These are phyloP conservation scores for Theristus sp. DNA, from an alignment of 2,888 invertebrate genomes.

Conservation along the genomic window DNA sequence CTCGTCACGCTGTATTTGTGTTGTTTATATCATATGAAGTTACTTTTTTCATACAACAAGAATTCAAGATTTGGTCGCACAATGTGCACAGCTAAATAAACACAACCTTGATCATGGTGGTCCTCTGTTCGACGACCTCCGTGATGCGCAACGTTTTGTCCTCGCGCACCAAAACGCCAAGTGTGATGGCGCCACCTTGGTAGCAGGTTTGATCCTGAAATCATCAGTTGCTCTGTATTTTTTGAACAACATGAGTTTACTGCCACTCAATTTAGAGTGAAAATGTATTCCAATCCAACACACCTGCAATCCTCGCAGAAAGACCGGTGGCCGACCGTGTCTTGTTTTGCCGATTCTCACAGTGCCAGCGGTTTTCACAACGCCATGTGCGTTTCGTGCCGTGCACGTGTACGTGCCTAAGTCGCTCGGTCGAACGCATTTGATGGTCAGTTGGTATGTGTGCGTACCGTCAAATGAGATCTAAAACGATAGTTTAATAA, in stretches of 20 bases:
- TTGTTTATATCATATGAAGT: no score
- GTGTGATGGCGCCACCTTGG: background rate
- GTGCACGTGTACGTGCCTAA: slow-evolving; percentile 20
- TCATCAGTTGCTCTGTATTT: background rate
- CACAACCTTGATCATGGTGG: background rate
- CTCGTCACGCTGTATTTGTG: no score
- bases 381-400: slow-evolving; percentile 22
- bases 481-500: background rate
- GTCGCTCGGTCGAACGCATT: slow-evolving; percentile 12
- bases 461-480: slow-evolving; percentile 13
- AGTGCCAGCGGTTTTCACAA: slow-evolving; percentile 16
- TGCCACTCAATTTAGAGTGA: no score
- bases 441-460: slow-evolving; percentile 12
- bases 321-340: slow-evolving; percentile 14
- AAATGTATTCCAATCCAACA: no score
- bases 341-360: slow-evolving; percentile 12
- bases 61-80: no score
- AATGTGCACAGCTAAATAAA: no score
- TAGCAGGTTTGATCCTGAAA: background rate
- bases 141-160: slow-evolving; percentile 3
- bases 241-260: background rate
- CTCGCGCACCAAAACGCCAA: slow-evolving; percentile 6
- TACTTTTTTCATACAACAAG: no score
- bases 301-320: slow-evolving; percentile 9
- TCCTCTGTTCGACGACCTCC: background rate